Evolutionary conservation across 2,797 vertebrate genomes (phyloP).

Genomic region (Malurus leucopterus): DNA sequence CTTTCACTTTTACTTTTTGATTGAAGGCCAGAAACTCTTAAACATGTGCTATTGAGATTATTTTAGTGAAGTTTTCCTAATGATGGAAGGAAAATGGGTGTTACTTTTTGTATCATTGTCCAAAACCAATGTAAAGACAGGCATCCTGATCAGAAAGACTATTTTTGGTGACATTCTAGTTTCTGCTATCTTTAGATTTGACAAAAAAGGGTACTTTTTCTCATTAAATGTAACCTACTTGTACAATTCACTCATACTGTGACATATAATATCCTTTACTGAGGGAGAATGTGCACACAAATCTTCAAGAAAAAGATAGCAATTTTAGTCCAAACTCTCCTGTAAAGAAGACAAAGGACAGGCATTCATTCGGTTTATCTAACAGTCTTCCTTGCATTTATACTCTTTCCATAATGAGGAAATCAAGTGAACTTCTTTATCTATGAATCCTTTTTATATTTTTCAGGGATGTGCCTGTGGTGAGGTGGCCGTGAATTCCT

Average conservation of each 20-base stretch:
- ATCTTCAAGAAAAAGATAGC: slow-evolving; percentile 8
- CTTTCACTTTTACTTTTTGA: slow-evolving; percentile 1
- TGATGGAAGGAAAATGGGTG: background rate
- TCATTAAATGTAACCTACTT: slow-evolving; percentile 56
- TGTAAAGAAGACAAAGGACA: background rate
- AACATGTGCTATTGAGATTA: background rate
- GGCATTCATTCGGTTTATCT: background rate
- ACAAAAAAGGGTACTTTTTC: background rate
- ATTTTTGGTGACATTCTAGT: slow-evolving; percentile 35
- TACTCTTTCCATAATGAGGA: background rate
- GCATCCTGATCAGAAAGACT: slow-evolving; percentile 6
- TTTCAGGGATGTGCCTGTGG: background rate
- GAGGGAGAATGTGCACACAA: background rate
- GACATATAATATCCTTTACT: slow-evolving; percentile 12
- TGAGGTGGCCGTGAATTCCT: background rate
- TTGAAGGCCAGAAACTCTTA: background rate
- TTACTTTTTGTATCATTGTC: slow-evolving; percentile 22
- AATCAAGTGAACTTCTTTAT: background rate
- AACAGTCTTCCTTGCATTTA: slow-evolving; percentile 13
- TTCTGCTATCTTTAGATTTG: slow-evolving; percentile 35
- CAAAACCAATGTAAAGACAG: background rate
- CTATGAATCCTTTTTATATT: background rate
- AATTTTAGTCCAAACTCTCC: slow-evolving; percentile 4
- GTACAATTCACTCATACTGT: slow-evolving; percentile 17
- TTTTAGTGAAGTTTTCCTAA: slow-evolving; percentile 23